Evolutionary conservation across 2,888 invertebrate species (phyloP).

Genomic region (Eupithecia dodoneata): DNA sequence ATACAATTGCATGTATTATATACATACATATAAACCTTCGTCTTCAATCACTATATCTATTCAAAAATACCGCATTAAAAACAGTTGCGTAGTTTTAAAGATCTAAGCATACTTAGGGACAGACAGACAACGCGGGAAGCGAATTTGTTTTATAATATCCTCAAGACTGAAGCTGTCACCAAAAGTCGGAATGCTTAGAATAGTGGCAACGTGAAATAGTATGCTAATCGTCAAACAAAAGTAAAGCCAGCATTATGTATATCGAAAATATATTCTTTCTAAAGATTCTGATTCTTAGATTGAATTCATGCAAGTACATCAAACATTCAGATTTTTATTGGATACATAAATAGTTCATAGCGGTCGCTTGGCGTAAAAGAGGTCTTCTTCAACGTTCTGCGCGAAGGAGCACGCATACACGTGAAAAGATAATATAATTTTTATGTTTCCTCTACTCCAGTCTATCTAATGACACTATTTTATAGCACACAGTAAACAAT

Average conservation of each 20-base stretch:
- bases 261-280: not conserved
- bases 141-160: not conserved
- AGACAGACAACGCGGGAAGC: too few relatives aligned
- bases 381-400: constrained; percentile 49
- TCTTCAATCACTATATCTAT: too few relatives aligned
- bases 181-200: not conserved
- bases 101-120: too few relatives aligned
- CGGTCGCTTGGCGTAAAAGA: constrained; percentile 53
- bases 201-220: not conserved
- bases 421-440: constrained; percentile 78
- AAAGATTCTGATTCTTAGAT: not conserved
- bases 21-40: too few relatives aligned
- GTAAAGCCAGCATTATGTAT: not conserved
- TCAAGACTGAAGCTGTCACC: not conserved
- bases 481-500: constrained; percentile 69
- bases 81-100: too few relatives aligned
- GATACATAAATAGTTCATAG: constrained; percentile 53
- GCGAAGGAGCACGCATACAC: constrained; percentile 66
- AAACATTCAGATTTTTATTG: constrained; percentile 11
- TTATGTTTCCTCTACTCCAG: constrained; percentile 73
- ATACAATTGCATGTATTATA: too few relatives aligned
- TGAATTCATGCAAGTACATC: not conserved
- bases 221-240: not conserved
- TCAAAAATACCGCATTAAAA: too few relatives aligned
- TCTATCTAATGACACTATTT: constrained; percentile 64